Evolutionary conservation across 2,113 vertebrate species (phyloP).

Genomic region (Meles meles): DNA sequence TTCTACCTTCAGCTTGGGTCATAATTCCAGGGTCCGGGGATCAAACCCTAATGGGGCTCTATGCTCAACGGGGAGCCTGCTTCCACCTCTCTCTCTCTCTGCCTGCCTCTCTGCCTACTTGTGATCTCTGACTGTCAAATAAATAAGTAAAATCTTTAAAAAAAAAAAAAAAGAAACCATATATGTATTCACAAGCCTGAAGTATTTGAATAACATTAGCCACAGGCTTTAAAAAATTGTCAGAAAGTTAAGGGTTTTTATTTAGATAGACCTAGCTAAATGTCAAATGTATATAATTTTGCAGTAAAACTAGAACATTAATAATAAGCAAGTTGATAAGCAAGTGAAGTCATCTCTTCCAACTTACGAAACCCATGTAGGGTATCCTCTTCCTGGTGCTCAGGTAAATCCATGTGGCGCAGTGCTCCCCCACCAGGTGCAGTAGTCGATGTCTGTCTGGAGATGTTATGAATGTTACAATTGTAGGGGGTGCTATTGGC

Average conservation of each 20-base stretch:
- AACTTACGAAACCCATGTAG: neutral
- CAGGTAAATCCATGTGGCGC: neutral
- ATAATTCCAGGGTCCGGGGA: too few species aligned
- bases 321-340: neutral
- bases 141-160: too few species aligned
- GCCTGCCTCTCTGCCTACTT: too few species aligned
- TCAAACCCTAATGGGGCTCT: too few species aligned
- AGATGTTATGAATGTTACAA: neutral
- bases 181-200: neutral
- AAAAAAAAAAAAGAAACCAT: neutral
- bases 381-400: neutral
- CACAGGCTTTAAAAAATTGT: neutral
- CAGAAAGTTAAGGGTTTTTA: neutral
- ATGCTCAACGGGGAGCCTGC: too few species aligned
- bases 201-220: neutral
- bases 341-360: neutral
- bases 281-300: neutral
- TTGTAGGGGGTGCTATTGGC: neutral
- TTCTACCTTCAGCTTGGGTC: too few species aligned
- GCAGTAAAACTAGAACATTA: neutral
- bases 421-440: neutral
- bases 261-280: slow-evolving; percentile 2
- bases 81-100: too few species aligned
- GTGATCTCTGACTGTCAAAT: too few species aligned
- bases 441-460: neutral